Evolutionary conservation across 2,888 invertebrate genomes (phyloP).

Genomic region (Ichneumon xanthorius): DNA sequence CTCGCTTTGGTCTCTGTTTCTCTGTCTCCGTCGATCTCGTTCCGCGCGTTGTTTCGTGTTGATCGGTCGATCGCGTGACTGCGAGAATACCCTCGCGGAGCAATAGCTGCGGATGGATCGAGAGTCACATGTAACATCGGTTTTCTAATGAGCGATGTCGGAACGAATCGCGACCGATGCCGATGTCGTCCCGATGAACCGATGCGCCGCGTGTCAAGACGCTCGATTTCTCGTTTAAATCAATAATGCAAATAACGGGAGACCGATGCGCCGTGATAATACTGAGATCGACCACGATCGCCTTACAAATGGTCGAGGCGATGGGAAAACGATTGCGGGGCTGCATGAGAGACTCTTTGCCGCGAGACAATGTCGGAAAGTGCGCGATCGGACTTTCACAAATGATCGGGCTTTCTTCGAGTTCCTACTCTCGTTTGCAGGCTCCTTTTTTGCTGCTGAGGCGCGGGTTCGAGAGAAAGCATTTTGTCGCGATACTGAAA

Average conservation of each 20-base stretch:
- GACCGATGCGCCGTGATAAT: not conserved
- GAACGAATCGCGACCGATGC: not conserved
- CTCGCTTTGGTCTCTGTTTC: conserved; percentile 39
- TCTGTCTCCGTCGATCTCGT: conserved; percentile 3
- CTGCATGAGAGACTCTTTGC: conserved; percentile 4
- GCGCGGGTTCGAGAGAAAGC: conserved; percentile 53
- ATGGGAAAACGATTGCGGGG: conserved; percentile 3
- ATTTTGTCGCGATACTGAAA: conserved; percentile 56
- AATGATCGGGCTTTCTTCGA: conserved; percentile 4
- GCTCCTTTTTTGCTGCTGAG: conserved; percentile 43
- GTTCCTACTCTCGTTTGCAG: conserved; percentile 22
- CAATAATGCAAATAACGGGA: not conserved
- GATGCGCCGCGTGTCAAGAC: not conserved
- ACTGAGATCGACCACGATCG: not conserved
- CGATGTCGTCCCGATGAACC: not conserved
- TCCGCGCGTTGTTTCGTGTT: conserved; percentile 49
- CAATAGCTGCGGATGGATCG: conserved; percentile 41
- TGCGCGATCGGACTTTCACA: conserved; percentile 34
- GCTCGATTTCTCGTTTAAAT: not conserved
- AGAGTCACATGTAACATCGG: conserved; percentile 3
- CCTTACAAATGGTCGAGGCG: not conserved
- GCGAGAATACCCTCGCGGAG: conserved; percentile 39
- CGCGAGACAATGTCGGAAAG: conserved; percentile 20
- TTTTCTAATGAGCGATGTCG: conserved; percentile 47
- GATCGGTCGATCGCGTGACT: conserved; percentile 57